These are phyloP conservation scores for Zaprionus kolodkinae DNA, from an alignment of 1,140 invertebrate genomes.

Conservation along the genomic window DNA sequence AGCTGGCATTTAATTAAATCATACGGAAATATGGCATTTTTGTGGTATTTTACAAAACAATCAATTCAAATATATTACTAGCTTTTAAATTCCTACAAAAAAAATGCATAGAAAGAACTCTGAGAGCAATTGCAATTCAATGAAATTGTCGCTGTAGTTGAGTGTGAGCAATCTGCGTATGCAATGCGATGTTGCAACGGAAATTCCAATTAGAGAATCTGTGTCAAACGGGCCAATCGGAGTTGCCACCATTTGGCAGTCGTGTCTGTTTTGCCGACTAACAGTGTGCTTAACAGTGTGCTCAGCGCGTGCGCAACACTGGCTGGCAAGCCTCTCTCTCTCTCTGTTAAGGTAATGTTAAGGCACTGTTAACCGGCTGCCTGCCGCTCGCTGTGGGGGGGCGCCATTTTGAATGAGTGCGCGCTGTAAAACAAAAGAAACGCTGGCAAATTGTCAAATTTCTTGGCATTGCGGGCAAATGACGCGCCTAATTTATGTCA, in stretches of 20 bases:
- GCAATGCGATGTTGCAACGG: constrained; percentile 41
- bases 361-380: constrained; percentile 6
- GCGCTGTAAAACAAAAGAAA: constrained; percentile 47
- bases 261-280: neutral
- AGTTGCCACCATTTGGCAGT: constrained; percentile 22
- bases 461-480: constrained; percentile 41
- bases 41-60: neutral
- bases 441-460: constrained; percentile 70
- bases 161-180: constrained; percentile 21
- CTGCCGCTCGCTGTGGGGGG: constrained; percentile 27
- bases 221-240: constrained; percentile 75
- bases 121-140: neutral
- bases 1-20: constrained; percentile 6
- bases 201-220: constrained; percentile 78
- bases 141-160: neutral
- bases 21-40: constrained; percentile 13
- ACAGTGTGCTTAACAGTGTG: constrained; percentile 28
- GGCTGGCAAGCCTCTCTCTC: neutral
- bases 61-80: neutral
- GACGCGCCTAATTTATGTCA: constrained; percentile 66
- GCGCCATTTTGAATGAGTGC: constrained; percentile 46
- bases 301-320: constrained; percentile 37
- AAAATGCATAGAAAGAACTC: too few species aligned
- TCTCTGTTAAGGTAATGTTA: constrained; percentile 38
- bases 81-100: neutral